phyloP scores from a whole-genome alignment of 2,888 invertebrate genomes.

The Sphaerophoria rueppellii region DNA sequence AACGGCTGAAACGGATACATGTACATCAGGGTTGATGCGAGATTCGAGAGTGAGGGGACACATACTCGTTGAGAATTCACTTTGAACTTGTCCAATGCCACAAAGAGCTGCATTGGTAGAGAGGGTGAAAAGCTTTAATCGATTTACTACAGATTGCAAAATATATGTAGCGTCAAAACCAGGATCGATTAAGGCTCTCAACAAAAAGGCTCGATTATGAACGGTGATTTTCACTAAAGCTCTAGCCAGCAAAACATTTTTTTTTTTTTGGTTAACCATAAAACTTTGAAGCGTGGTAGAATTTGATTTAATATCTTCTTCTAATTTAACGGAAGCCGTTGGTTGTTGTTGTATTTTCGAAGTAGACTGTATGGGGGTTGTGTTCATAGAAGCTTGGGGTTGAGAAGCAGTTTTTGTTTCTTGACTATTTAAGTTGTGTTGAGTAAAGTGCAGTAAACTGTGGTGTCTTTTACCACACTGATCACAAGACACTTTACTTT shows the following conservation, averaged over 20 bases:
- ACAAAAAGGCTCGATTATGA: constrained; percentile 5
- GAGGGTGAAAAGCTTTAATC: not conserved
- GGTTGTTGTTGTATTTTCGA: not conserved
- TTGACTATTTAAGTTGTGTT: not conserved
- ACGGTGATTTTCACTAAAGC: constrained; percentile 9
- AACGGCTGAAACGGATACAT: constrained; percentile 5
- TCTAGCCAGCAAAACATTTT: constrained; percentile 26
- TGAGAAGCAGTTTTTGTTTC: not conserved
- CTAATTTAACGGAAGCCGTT: too few species aligned
- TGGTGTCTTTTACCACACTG: constrained; percentile 8
- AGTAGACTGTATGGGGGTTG: constrained; percentile 10
- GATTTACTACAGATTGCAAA: constrained; percentile 19
- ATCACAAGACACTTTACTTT: constrained; percentile 28
- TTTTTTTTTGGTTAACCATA: not conserved
- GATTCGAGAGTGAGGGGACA: constrained; percentile 8
- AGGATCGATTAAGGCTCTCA: constrained; percentile 26
- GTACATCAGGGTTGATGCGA: constrained; percentile 1
- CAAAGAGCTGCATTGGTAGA: constrained; percentile 9
- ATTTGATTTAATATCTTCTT: not conserved
- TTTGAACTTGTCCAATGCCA: constrained; percentile 34
- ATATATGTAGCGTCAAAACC: constrained; percentile 19
- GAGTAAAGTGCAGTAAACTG: constrained; percentile 7
- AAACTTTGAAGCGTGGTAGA: constrained; percentile 1
- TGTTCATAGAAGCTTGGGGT: not conserved
- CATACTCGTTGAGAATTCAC: constrained; percentile 20